Percentiles rank a stretch among this genome's conserved stretches.
Evolutionary conservation across 2,797 vertebrate species (phyloP).

Genomic region (Holocentrus rufus): DNA sequence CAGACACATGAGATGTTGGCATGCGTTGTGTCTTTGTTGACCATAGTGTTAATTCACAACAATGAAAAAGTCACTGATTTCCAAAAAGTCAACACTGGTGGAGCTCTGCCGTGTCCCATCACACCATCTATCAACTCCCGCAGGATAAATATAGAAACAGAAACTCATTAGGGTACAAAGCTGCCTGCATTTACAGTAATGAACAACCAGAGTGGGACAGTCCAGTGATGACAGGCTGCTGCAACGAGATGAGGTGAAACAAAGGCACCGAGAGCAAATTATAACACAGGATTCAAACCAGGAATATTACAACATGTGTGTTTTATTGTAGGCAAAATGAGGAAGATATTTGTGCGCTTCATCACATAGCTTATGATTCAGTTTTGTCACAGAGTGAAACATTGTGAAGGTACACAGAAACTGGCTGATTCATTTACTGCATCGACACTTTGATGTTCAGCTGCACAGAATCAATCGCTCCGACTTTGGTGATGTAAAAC

Average conservation of each 20-base stretch:
- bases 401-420: neutral
- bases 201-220: slow-evolving; percentile 56
- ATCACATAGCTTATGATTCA: neutral
- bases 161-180: slow-evolving; percentile 50
- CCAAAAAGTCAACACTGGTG: slow-evolving; percentile 45
- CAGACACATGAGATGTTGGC: neutral
- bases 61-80: slow-evolving; percentile 67
- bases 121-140: slow-evolving; percentile 17
- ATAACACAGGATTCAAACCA: neutral
- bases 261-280: no score
- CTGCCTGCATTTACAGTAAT: slow-evolving; percentile 46
- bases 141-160: slow-evolving; percentile 56
- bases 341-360: neutral
- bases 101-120: slow-evolving; percentile 18
- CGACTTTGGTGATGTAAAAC: no score
- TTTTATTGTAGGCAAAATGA: neutral
- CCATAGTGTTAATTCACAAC: slow-evolving; percentile 49
- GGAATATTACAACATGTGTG: neutral
- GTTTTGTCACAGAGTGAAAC: neutral
- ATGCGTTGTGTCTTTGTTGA: slow-evolving; percentile 22
- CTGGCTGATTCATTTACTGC: neutral
- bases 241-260: no score
- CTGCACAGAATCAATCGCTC: no score
- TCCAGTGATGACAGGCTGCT: slow-evolving; percentile 18
- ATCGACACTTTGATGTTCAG: no score